Evolutionary conservation across 2,797 vertebrate species (phyloP).

Genomic region (Pteropus rufus): DNA sequence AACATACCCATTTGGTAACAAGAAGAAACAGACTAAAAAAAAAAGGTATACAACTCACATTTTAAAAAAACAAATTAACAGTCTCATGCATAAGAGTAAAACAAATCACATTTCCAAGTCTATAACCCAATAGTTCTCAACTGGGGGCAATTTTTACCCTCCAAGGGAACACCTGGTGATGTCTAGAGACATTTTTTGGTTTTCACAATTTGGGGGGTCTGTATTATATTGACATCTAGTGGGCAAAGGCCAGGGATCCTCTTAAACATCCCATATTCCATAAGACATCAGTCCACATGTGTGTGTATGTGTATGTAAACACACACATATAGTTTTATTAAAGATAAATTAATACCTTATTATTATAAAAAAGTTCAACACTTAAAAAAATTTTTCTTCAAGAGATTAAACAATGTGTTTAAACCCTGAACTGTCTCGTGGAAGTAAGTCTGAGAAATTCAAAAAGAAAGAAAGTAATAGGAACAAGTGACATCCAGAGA

Average conservation of each 20-base stretch:
- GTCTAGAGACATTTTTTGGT: neutral
- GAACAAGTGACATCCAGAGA: neutral
- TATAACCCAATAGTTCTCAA: neutral
- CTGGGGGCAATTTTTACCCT: neutral
- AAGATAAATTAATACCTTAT: neutral
- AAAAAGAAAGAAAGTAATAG: neutral
- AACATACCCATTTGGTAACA: neutral
- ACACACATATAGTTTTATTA: neutral
- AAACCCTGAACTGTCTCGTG: neutral
- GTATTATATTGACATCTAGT: neutral
- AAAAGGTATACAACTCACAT: neutral
- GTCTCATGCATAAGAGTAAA: conserved; percentile 16
- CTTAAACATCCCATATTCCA: neutral
- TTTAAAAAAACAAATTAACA: neutral
- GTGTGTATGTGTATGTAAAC: too few relatives aligned
- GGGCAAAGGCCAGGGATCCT: neutral
- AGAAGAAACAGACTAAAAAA: neutral
- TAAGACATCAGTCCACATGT: neutral
- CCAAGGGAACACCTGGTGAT: neutral
- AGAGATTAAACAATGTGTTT: neutral
- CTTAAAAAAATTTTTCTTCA: neutral
- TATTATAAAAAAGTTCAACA: neutral
- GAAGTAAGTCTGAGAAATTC: neutral
- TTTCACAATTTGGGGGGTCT: neutral
- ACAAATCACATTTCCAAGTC: neutral